Evolutionary conservation across 2,888 invertebrate species (phyloP).

Genomic region (Gnatocerus cornutus): DNA sequence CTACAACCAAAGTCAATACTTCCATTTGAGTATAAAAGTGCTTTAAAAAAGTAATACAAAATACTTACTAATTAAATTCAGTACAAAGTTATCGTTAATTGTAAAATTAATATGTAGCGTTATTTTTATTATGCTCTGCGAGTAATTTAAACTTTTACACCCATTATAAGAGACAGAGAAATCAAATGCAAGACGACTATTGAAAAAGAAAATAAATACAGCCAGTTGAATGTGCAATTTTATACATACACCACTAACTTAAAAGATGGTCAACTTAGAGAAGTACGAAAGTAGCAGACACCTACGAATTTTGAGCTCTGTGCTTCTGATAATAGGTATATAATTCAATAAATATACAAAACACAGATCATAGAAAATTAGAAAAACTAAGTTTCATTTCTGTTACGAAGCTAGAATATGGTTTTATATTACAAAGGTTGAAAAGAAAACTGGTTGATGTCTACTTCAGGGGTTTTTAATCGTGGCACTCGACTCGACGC

Average conservation of each 20-base stretch:
- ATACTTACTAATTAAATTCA: constrained; percentile 59
- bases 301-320: constrained; percentile 30
- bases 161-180: constrained; percentile 49
- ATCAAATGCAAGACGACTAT: constrained; percentile 31
- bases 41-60: constrained; percentile 61
- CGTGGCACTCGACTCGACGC: constrained; percentile 18
- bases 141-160: constrained; percentile 48
- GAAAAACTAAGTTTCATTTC: constrained; percentile 30
- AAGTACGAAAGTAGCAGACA: constrained; percentile 1
- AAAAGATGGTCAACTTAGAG: neutral
- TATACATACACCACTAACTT: constrained; percentile 23
- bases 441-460: constrained; percentile 25
- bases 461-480: constrained; percentile 37
- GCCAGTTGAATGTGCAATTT: constrained; percentile 35
- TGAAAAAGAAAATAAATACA: constrained; percentile 34
- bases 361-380: constrained; percentile 28
- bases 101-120: constrained; percentile 56
- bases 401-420: constrained; percentile 16
- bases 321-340: constrained; percentile 48
- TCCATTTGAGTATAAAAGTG: constrained; percentile 57
- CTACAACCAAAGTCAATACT: constrained; percentile 50
- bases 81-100: constrained; percentile 58
- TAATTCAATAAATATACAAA: constrained; percentile 35
- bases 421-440: constrained; percentile 38
- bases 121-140: constrained; percentile 43